Base-by-base conservation (phyloP, 1,140 invertebrate genomes). In the Ladona fulva region DNA sequence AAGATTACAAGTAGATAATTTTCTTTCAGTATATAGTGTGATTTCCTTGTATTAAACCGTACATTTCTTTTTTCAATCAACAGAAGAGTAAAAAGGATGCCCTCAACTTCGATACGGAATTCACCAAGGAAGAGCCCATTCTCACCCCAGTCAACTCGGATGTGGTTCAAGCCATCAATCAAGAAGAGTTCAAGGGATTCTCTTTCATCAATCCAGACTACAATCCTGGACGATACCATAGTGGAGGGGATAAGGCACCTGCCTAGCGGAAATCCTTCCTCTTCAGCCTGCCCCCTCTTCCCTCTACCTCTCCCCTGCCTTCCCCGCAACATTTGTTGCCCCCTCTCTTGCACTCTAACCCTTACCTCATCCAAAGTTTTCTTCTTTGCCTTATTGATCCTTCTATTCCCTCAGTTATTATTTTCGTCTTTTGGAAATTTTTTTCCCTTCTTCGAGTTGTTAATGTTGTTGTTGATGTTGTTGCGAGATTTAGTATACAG, bases 31-130 rank as follows among this genome's bases (percentile, higher is more conserved):
- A n/a, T n/a, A n/a, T n/a, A n/a, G n/a, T n/a, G n/a, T n/a, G n/a
- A n/a, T n/a, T n/a, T n/a, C n/a, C n/a, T n/a, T n/a, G n/a, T n/a
- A n/a, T n/a, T n/a, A n/a, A n/a, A n/a, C n/a, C n/a, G n/a, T n/a
- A n/a, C n/a, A n/a, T n/a, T n/a, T 37, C 29, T 37, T 37, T 8
- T 37, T 80, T 83, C 19, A 5, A 24, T 82, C 89, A 89, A 42
- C 89, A 99, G 97, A 97, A 97, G 93, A 96, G 92, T 84, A 94
- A 96, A 87, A 95, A 95, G 83, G 98, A 99, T 87, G 97, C 97
- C 74, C 91, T 96, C 81, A 99, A 99, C 88, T 99, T 99, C 87
- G 98, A 99, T 87, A 92, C 97, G 16, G 98, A 99, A 89, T 99
- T 99, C 85, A 99, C 98, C 10, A 96, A 96, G 85, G 98, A 99